Percentiles rank a stretch among this genome's conserved stretches.
phyloP scores from a whole-genome alignment of 2,797 vertebrate genomes.

The Rhinichthys osculus region DNA sequence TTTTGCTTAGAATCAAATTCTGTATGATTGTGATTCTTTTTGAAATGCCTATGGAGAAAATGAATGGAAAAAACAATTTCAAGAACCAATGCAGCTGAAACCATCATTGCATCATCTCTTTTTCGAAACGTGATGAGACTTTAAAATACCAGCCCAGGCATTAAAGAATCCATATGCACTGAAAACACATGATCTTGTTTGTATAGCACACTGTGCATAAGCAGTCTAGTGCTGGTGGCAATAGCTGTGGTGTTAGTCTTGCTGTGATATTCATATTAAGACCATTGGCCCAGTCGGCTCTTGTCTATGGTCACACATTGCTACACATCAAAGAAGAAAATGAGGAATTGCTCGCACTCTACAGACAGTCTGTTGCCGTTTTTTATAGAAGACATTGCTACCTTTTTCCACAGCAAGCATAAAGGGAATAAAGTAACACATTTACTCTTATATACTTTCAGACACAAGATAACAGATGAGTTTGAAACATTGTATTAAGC shows the following conservation, averaged over 20 bases:
- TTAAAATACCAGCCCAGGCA: background rate
- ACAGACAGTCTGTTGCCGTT: background rate
- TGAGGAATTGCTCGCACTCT: background rate
- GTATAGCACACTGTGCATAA: background rate
- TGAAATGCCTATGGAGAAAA: background rate
- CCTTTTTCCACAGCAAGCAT: background rate
- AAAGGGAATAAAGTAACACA: background rate
- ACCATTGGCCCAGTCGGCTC: background rate
- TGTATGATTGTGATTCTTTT: background rate
- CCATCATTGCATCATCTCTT: background rate
- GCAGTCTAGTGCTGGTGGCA: background rate
- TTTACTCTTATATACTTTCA: constrained; percentile 13
- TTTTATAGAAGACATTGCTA: background rate
- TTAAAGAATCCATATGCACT: background rate
- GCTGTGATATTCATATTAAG: constrained; percentile 13
- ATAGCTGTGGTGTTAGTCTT: background rate
- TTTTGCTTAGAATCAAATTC: background rate
- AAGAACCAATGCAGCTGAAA: background rate
- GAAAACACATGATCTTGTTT: constrained; percentile 17
- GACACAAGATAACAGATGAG: constrained; percentile 4
- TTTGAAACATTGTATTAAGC: constrained; percentile 27
- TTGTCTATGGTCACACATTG: constrained; percentile 28
- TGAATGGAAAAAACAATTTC: background rate
- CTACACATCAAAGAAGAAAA: background rate
- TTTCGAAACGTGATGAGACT: constrained; percentile 12